Percentiles rank a stretch among this genome's conserved stretches.
Conservation (phyloP, 2,888 invertebrate genomes). For the Andrena haemorrhoa region DNA sequence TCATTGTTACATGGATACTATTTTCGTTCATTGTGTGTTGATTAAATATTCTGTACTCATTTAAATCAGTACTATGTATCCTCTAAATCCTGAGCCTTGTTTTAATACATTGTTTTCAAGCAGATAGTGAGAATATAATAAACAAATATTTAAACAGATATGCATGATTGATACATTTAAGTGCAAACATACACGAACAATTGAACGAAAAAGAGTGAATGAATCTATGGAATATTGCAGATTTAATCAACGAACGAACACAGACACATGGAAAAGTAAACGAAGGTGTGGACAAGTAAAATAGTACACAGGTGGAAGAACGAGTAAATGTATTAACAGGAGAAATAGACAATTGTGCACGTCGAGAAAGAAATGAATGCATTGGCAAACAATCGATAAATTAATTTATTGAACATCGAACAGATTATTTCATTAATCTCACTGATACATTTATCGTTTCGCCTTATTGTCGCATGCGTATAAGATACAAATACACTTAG, state of each 20-base stretch:
- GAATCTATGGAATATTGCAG: not conserved
- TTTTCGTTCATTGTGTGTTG: no score
- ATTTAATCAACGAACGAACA: not conserved
- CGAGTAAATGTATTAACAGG: constrained; percentile 25
- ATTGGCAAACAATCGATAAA: constrained; percentile 15
- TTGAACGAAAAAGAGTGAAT: no score
- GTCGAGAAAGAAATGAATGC: not conserved
- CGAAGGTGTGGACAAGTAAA: constrained; percentile 3
- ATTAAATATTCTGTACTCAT: no score
- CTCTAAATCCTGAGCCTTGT: no score
- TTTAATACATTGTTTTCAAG: no score
- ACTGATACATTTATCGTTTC: not conserved
- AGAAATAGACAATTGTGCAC: constrained; percentile 13
- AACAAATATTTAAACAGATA: no score
- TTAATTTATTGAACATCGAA: constrained; percentile 33
- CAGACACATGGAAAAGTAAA: not conserved
- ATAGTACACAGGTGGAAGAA: not conserved
- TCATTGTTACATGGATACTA: no score
- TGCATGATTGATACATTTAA: no score
- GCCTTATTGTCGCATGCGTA: constrained; percentile 15
- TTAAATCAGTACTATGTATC: no score
- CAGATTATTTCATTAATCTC: constrained; percentile 7
- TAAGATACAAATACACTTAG: not conserved
- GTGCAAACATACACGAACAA: no score
- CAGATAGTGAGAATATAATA: no score